phyloP scores from a whole-genome alignment of 2,888 invertebrate species.

The Drosophila cognata region DNA sequence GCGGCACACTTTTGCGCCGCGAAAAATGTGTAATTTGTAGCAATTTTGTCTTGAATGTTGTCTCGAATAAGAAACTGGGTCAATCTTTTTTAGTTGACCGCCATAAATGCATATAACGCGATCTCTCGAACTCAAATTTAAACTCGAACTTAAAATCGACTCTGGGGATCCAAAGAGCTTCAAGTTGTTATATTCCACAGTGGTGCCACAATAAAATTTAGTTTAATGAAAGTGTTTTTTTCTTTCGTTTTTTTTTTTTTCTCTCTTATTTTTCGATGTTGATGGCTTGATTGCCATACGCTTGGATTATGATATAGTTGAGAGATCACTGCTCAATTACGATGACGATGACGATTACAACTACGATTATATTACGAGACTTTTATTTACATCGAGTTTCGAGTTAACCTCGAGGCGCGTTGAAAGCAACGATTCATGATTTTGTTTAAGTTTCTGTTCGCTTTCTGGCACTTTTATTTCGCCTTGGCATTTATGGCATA shows the following conservation, averaged over 20 bases:
- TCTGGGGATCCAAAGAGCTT: conserved; percentile 5
- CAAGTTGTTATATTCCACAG: not conserved
- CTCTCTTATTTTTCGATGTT: conserved; percentile 33
- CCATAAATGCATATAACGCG: conserved; percentile 68
- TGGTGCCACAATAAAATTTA: conserved; percentile 76
- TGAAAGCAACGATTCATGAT: conserved; percentile 38
- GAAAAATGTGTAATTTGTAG: conserved; percentile 79
- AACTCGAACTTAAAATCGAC: conserved; percentile 10
- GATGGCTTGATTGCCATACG: conserved; percentile 74
- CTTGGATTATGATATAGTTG: conserved; percentile 69
- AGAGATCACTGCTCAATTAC: conserved; percentile 43
- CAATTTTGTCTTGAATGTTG: conserved; percentile 66
- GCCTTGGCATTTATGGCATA: conserved; percentile 78
- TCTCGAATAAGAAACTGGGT: conserved; percentile 63
- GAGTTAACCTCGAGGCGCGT: conserved; percentile 55
- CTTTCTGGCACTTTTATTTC: conserved; percentile 49
- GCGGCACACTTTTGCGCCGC: conserved; percentile 78
- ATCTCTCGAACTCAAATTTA: conserved; percentile 21
- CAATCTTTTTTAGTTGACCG: conserved; percentile 75
- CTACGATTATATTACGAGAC: conserved; percentile 39
- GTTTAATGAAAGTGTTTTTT: conserved; percentile 80
- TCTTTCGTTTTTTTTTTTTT: conserved; percentile 31
- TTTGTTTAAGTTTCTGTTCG: conserved; percentile 19
- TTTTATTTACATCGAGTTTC: not conserved
- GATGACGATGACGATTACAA: conserved; percentile 42